Percentiles rank a stretch among this genome's conserved stretches.
phyloP scores from a whole-genome alignment of 2,797 vertebrate genomes.

The Ctenosaura bakeri region DNA sequence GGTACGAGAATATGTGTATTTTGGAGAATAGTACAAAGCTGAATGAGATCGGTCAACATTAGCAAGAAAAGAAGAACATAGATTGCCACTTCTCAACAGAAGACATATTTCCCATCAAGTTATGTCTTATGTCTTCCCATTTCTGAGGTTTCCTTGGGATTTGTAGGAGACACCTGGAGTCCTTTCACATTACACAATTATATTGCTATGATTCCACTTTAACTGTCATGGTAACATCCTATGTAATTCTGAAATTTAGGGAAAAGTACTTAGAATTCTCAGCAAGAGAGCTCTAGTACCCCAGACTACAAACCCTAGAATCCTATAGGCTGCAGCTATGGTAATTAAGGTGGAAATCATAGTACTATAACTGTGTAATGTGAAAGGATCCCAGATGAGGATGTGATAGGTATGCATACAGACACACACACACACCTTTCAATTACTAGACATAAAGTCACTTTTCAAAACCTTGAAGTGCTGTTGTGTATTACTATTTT shows the following conservation, averaged over 20 bases:
- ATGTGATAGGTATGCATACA: background rate
- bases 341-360: too few relatives aligned
- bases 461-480: background rate
- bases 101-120: background rate
- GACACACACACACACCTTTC: background rate
- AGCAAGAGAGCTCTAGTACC: too few relatives aligned
- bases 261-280: too few relatives aligned
- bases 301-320: too few relatives aligned
- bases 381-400: background rate
- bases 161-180: background rate
- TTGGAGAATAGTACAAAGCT: background rate
- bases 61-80: background rate
- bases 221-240: too few relatives aligned
- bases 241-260: too few relatives aligned
- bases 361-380: too few relatives aligned
- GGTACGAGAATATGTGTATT: background rate
- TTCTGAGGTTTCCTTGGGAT: background rate
- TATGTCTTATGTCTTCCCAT: background rate
- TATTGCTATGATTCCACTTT: too few relatives aligned
- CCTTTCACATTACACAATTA: too few relatives aligned
- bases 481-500: background rate
- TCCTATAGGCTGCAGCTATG: too few relatives aligned
- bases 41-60: background rate
- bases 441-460: background rate
- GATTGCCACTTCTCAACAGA: background rate